phyloP scores from a whole-genome alignment of 1,140 invertebrate species.

The Bombus superbus region DNA sequence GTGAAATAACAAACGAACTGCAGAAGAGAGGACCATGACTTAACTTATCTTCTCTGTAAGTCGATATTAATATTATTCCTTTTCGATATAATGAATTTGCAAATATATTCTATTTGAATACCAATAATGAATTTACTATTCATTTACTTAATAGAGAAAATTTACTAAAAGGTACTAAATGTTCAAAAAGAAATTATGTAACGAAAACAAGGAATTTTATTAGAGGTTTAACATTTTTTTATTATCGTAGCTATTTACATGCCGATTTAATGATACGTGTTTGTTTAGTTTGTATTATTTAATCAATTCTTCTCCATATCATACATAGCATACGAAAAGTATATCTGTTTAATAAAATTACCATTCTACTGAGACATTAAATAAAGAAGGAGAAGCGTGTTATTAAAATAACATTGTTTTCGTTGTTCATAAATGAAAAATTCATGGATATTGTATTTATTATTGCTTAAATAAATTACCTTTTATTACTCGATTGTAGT shows the following conservation, averaged over 20 bases:
- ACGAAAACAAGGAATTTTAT: not conserved
- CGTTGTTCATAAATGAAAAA: conserved; percentile 8
- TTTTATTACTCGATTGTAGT: not conserved
- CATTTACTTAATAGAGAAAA: not conserved
- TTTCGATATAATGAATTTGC: not conserved
- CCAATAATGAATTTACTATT: not conserved
- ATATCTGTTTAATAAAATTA: not conserved
- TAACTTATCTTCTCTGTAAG: not conserved
- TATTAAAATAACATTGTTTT: not conserved
- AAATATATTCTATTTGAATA: not conserved
- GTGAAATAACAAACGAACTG: not conserved
- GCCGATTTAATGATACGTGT: not conserved
- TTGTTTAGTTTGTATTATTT: not conserved
- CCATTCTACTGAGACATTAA: not conserved
- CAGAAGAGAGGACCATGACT: not conserved
- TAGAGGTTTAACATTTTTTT: not conserved
- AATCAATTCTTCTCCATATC: not conserved
- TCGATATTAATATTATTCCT: not conserved
- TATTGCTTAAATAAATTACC: not conserved
- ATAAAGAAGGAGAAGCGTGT: not conserved
- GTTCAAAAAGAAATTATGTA: not conserved
- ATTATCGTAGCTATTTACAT: conserved; percentile 12
- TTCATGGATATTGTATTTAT: not conserved
- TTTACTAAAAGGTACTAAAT: not conserved
- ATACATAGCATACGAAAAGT: not conserved